A percentile compares a stretch with the other conserved stretches of the same genome.
Evolutionary conservation across 2,113 vertebrate species (phyloP).

Genomic region (Urocitellus parryii): DNA sequence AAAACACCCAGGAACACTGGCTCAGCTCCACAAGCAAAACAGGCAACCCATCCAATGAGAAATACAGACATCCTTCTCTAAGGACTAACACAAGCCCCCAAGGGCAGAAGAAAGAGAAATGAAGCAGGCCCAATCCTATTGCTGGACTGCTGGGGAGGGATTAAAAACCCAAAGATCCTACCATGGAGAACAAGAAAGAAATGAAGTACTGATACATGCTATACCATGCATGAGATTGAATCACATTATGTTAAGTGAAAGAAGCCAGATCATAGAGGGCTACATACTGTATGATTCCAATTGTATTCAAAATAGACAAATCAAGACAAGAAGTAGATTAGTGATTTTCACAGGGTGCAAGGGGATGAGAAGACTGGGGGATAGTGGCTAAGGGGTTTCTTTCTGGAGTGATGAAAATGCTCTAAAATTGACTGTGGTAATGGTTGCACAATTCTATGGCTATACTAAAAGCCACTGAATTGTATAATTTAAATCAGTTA

Average conservation of each 20-base stretch:
- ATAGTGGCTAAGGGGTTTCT: not conserved
- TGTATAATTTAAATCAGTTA: conserved; percentile 39
- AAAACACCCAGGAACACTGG: conserved; percentile 65
- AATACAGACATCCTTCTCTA: conserved; percentile 44
- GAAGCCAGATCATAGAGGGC: conserved; percentile 44
- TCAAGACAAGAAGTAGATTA: conserved; percentile 42
- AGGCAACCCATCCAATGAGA: conserved; percentile 50
- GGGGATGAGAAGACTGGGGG: not conserved
- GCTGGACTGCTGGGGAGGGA: not conserved
- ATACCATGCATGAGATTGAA: not conserved
- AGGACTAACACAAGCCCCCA: conserved; percentile 19
- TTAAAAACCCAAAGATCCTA: conserved; percentile 21
- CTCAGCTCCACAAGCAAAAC: conserved; percentile 61
- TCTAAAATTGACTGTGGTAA: conserved; percentile 43
- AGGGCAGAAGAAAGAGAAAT: too few species aligned
- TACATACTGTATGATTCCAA: not conserved
- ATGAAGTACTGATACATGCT: conserved; percentile 3
- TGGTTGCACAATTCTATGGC: not conserved
- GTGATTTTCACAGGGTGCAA: conserved; percentile 3
- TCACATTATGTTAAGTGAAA: conserved; percentile 46
- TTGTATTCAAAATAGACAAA: conserved; percentile 35
- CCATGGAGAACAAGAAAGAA: conserved; percentile 42
- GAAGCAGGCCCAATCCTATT: not conserved
- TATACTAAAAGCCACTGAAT: conserved; percentile 35
- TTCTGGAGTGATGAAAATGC: conserved; percentile 44